Evolutionary conservation across 2,888 invertebrate species (phyloP).

Genomic region (Calameuta pallipes): DNA sequence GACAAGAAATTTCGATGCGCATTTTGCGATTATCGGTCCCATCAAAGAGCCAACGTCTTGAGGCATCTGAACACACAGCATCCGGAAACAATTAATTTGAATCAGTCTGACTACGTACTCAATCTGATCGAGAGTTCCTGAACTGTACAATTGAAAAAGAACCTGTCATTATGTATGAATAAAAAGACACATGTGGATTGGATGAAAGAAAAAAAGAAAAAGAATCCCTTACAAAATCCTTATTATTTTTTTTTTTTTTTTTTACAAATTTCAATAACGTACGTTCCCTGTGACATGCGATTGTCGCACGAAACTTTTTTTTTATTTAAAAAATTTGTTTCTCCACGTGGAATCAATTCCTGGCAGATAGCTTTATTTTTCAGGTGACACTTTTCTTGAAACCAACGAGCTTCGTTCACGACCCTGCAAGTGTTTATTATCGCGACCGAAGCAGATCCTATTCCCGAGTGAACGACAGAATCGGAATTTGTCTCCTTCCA

Average conservation of each 20-base stretch:
- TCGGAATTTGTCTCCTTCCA: not conserved
- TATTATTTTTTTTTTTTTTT: not conserved
- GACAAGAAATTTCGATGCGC: slow-evolving; percentile 38
- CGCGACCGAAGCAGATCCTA: not conserved
- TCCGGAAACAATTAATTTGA: not conserved
- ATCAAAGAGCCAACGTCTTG: slow-evolving; percentile 35
- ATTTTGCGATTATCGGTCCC: slow-evolving; percentile 36
- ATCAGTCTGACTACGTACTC: not conserved
- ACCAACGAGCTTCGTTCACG: not conserved
- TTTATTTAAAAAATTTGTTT: not conserved
- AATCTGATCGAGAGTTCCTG: not conserved
- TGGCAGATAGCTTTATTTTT: not conserved
- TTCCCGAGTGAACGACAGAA: not conserved
- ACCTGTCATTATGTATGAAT: not conserved
- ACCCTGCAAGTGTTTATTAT: not conserved
- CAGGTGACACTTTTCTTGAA: not conserved
- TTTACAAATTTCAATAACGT: too few species aligned
- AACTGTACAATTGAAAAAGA: not conserved
- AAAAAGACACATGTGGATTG: not conserved
- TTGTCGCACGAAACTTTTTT: not conserved
- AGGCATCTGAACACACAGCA: slow-evolving; percentile 35
- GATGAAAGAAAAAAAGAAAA: not conserved
- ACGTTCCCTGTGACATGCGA: too few species aligned
- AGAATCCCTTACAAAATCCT: not conserved
- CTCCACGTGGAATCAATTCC: not conserved